Evolutionary conservation across 2,888 invertebrate species (phyloP).

Genomic region (Dicyrtomina minuta): DNA sequence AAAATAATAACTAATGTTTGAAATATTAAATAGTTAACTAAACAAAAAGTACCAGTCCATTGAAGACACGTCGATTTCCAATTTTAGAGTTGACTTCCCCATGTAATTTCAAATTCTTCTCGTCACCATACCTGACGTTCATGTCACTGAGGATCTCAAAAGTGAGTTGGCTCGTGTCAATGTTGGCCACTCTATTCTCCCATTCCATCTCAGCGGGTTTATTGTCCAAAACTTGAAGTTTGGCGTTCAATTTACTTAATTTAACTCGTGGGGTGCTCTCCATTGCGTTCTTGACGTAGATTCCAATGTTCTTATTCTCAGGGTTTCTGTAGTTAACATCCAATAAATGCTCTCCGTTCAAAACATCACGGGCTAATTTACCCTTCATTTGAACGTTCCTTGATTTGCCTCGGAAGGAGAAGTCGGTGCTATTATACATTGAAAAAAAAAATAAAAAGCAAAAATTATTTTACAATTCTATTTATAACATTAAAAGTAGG

Average conservation of each 20-base stretch:
- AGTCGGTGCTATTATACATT: constrained; percentile 58
- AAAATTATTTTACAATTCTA: too few species aligned
- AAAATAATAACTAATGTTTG: too few species aligned
- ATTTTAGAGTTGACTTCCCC: constrained; percentile 42
- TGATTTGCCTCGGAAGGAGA: constrained; percentile 61
- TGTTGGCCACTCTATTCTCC: constrained; percentile 40
- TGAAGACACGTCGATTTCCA: constrained; percentile 43
- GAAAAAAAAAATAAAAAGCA: neutral
- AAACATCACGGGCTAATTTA: constrained; percentile 57
- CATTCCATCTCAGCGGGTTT: constrained; percentile 42
- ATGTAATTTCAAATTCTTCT: constrained; percentile 39
- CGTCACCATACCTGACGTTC: constrained; percentile 41
- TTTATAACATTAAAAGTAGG: too few species aligned
- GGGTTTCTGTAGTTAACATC: constrained; percentile 37
- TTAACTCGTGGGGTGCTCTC: constrained; percentile 38
- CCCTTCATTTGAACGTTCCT: constrained; percentile 60
- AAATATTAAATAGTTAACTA: neutral
- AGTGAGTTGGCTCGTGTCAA: constrained; percentile 38
- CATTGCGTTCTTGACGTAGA: constrained; percentile 34
- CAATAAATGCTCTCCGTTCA: constrained; percentile 56
- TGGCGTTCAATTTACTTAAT: constrained; percentile 36
- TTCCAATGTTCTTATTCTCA: constrained; percentile 35
- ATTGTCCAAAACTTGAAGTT: constrained; percentile 38
- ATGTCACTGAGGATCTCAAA: constrained; percentile 45
- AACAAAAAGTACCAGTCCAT: constrained; percentile 36